Conservation (phyloP, 2,888 invertebrate genomes). For the Drosophila paucipuncta region DNA sequence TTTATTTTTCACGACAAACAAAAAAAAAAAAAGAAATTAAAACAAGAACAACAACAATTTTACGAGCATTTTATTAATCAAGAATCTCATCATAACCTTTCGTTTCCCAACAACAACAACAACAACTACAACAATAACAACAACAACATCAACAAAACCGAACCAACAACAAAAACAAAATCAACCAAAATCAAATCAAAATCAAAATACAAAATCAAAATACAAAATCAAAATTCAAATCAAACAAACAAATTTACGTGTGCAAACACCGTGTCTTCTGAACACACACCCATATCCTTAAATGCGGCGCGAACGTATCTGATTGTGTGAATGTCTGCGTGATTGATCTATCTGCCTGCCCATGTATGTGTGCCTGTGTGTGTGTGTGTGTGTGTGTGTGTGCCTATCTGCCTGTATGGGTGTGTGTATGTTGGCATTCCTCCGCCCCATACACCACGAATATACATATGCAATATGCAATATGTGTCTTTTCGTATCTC, state of each 20-base stretch:
- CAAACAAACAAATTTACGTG: constrained; percentile 43
- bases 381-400: constrained; percentile 11
- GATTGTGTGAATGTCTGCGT: constrained; percentile 1
- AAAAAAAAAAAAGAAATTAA: constrained; percentile 27
- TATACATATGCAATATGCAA: constrained; percentile 31
- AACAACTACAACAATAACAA: constrained; percentile 45
- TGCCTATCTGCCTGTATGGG: constrained; percentile 33
- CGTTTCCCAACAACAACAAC: constrained; percentile 68
- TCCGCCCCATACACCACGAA: constrained; percentile 41
- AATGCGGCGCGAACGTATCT: constrained; percentile 18
- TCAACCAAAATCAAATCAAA: constrained; percentile 41
- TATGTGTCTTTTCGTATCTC: constrained; percentile 47
- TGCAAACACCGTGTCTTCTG: constrained; percentile 40
- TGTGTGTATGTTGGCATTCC: constrained; percentile 58
- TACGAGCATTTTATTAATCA: constrained; percentile 75
- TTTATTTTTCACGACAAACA: constrained; percentile 53
- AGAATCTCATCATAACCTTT: constrained; percentile 78
- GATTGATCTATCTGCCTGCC: background rate
- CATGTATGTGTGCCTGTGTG: constrained; percentile 1
- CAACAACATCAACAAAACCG: constrained; percentile 34
- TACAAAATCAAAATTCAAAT: constrained; percentile 33
- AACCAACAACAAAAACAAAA: constrained; percentile 62
- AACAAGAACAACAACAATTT: constrained; percentile 42
- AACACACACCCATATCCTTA: constrained; percentile 59
- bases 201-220: constrained; percentile 42